Evolutionary conservation across 23 tunicate genomes (phyloP).

Genomic region (Halocynthia roretzi): DNA sequence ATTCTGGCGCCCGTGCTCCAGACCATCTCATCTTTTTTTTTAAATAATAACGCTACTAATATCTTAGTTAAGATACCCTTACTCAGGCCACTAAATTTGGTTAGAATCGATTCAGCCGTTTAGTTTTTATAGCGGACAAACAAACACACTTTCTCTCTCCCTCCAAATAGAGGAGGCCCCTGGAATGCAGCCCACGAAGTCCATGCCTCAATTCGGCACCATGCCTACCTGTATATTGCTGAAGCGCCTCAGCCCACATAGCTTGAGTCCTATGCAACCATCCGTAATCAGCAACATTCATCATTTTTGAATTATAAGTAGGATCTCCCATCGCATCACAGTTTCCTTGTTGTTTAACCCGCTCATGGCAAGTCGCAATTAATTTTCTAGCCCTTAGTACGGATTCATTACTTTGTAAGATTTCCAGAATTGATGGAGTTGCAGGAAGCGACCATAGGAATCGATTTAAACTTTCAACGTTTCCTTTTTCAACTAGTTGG

Average conservation of each 20-base stretch:
- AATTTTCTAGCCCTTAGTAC: slow-evolving; percentile 73
- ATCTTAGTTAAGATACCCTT: no score
- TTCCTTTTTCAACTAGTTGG: slow-evolving; percentile 63
- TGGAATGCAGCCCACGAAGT: no score
- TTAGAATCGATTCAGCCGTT: no score
- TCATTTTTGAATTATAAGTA: slow-evolving; percentile 66
- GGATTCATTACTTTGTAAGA: slow-evolving; percentile 66
- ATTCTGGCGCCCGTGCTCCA: no score
- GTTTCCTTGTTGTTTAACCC: slow-evolving; percentile 81
- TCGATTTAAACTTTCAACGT: slow-evolving; percentile 78
- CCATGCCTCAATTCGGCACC: no score
- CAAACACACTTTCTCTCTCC: slow-evolving; percentile 90
- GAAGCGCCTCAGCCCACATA: slow-evolving; percentile 98
- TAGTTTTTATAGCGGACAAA: no score
- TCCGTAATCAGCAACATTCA: slow-evolving; percentile 33
- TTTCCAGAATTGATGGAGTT: slow-evolving; percentile 64
- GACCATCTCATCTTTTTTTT: no score
- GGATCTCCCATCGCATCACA: slow-evolving; percentile 71
- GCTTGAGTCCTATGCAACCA: slow-evolving; percentile 60
- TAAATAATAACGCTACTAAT: no score
- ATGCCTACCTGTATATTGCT: slow-evolving; percentile 74
- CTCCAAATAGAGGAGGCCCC: slow-evolving; percentile 90
- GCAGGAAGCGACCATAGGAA: slow-evolving; percentile 98
- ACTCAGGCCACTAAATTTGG: no score
- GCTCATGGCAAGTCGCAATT: no score